Conservation (phyloP, 2,888 invertebrate genomes). For the Allophyes oxyacanthae region DNA sequence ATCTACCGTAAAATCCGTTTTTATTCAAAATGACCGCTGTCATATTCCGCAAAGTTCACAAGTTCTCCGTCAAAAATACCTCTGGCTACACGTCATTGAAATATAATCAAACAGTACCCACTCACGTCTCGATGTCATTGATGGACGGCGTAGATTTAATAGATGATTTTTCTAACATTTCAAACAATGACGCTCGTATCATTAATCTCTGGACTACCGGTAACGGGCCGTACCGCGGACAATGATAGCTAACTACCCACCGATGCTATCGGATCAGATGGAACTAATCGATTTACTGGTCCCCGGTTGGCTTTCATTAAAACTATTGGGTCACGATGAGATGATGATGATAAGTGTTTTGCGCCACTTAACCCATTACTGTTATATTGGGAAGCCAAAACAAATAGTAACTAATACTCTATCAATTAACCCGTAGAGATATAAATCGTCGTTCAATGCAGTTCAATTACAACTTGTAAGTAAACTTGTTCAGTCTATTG, state of each 20-base stretch:
- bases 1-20: constrained; percentile 20
- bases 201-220: constrained; percentile 85
- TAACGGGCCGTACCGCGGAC: constrained; percentile 69
- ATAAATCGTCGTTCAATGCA: constrained; percentile 45
- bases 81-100: constrained; percentile 37
- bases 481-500: constrained; percentile 39
- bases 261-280: constrained; percentile 79
- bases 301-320: constrained; percentile 77
- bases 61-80: constrained; percentile 24
- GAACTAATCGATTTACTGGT: constrained; percentile 82
- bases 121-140: constrained; percentile 61
- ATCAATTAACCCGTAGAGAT: constrained; percentile 54
- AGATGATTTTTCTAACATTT: constrained; percentile 81
- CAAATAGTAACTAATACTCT: constrained; percentile 50
- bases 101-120: constrained; percentile 54
- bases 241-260: constrained; percentile 81
- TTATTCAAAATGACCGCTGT: constrained; percentile 36
- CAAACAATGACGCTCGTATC: constrained; percentile 80
- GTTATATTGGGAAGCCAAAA: constrained; percentile 54
- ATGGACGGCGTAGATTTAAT: constrained; percentile 71
- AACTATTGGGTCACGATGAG: constrained; percentile 80
- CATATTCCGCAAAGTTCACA: constrained; percentile 49
- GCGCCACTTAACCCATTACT: constrained; percentile 65
- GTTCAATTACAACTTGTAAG: constrained; percentile 52
- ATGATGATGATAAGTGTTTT: constrained; percentile 70